Percentiles rank a stretch among this genome's conserved stretches.
Evolutionary conservation across 2,113 vertebrate genomes (phyloP).

Genomic region (Cephalopholis sonnerati): DNA sequence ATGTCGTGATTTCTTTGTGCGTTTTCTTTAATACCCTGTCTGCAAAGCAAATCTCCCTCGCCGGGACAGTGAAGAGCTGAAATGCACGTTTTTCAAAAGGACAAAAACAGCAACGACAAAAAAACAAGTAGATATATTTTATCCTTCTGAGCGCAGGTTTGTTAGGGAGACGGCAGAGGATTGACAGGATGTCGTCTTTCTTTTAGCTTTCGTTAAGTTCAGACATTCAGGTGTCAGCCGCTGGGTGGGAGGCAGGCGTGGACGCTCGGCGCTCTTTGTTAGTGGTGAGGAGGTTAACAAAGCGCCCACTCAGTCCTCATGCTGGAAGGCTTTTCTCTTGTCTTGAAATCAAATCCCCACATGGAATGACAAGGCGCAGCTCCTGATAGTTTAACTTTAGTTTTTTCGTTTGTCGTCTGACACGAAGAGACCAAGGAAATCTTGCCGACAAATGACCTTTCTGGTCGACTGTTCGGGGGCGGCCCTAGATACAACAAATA

Average conservation of each 20-base stretch:
- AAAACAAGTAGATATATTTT: slow-evolving; percentile 12
- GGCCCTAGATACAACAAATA: too few species aligned
- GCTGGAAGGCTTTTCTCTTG: neutral
- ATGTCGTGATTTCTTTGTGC: slow-evolving; percentile 33
- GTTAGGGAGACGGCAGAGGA: slow-evolving; percentile 4
- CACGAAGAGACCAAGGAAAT: too few species aligned
- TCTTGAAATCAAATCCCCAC: too few species aligned
- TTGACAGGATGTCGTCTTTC: neutral
- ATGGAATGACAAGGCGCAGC: too few species aligned
- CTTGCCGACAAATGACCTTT: too few species aligned
- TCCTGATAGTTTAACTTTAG: too few species aligned
- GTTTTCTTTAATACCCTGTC: slow-evolving; percentile 49
- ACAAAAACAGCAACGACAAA: slow-evolving; percentile 43
- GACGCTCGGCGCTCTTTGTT: too few species aligned
- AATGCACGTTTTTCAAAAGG: slow-evolving; percentile 60
- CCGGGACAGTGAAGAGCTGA: slow-evolving; percentile 50
- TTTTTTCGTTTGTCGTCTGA: too few species aligned
- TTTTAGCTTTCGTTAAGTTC: neutral
- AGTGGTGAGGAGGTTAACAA: neutral
- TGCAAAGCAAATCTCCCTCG: slow-evolving; percentile 41
- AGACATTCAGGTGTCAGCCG: neutral
- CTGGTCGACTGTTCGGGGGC: too few species aligned
- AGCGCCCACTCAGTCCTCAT: neutral
- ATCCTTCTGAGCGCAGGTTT: slow-evolving; percentile 54
- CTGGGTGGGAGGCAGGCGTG: neutral